Evolutionary conservation across 2,888 invertebrate genomes (phyloP), one percentile per base, ranked within the genome.

Genomic region (Acronicta psi): DNA sequence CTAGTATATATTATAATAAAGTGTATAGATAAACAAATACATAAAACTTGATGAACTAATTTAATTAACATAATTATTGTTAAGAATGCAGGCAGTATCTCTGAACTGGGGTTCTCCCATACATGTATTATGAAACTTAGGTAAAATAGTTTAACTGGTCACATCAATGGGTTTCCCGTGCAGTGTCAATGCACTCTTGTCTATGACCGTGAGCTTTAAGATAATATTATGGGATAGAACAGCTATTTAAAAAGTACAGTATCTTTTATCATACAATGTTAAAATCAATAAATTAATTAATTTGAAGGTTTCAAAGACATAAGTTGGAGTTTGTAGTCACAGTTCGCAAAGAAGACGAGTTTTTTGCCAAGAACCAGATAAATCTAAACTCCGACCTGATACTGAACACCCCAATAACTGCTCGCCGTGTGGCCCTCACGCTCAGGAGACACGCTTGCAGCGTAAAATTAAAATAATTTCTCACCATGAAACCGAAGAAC

Each of bases 61-160:
- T 70, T 45, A 63, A 68, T 71, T 67, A 54, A 47, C 71, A 71
- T 70, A 67, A 47, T 49, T 44, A 44, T 31, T 50, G 49, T 41
- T 44, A 40, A 45, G 44, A 54, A 67, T 57, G 68, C 54, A 44
- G 20, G 6, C 16, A 36, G 53, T 58, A 53, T 63, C 41, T 57
- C 49, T 44, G 23, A 54, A 55, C 55, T 45, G 57, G 49, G 50
- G 66, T 62, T 59, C n/a, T 59, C 66, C 58, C 59, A 54, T 61
- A 40, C 16, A 44, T 37, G n/a, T 44, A 46, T 50, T 40, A 40
- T n/a, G n/a, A 41, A 40, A 37, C 29, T 43, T 52, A 55, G 52
- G 43, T 58, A 52, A 65, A 62, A 20, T 46, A 57, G 52, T 63
- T 44, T 63, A 59, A 68, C 59, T 59, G 18, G 47, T 17, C 18